Conservation (phyloP, 2,888 invertebrate species). For the Beris morrisii region DNA sequence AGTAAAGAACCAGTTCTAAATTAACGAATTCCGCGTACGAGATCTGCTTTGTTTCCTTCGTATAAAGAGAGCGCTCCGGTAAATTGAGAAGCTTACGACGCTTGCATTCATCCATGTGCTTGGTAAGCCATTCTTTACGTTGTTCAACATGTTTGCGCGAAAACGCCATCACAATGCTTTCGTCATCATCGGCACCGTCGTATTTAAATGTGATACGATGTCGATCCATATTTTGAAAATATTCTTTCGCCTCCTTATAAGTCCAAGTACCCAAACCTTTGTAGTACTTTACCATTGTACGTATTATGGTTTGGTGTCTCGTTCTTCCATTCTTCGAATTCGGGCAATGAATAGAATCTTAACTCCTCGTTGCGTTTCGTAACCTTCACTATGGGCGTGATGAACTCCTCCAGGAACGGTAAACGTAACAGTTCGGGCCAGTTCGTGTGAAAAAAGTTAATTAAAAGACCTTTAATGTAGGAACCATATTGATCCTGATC, state of each 20-base stretch:
- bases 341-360: slow-evolving; percentile 95
- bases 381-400: slow-evolving; percentile 98
- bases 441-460: slow-evolving; percentile 98
- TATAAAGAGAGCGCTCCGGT: slow-evolving; percentile 86
- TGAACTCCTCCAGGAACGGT: slow-evolving; percentile 97
- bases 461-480: slow-evolving; percentile 96
- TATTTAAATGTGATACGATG: slow-evolving; percentile 92
- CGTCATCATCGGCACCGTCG: slow-evolving; percentile 84
- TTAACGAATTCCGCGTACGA: slow-evolving; percentile 92
- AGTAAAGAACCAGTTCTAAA: slow-evolving; percentile 92
- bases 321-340: slow-evolving; percentile 96
- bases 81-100: slow-evolving; percentile 81
- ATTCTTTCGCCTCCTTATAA: slow-evolving; percentile 97
- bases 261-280: slow-evolving; percentile 99
- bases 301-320: slow-evolving; percentile 87
- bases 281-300: slow-evolving; percentile 97
- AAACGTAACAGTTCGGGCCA: slow-evolving; percentile 92
- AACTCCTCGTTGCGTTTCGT: slow-evolving; percentile 79
- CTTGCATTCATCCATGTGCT: slow-evolving; percentile 92
- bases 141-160: slow-evolving; percentile 94
- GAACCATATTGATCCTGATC: slow-evolving; percentile 99
- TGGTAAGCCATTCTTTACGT: slow-evolving; percentile 95
- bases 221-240: slow-evolving; percentile 92
- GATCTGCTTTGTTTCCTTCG: slow-evolving; percentile 81
- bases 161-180: slow-evolving; percentile 92